Evolutionary conservation across 2,113 vertebrate species (phyloP).

Genomic region (Campylorhamphus procurvoides): DNA sequence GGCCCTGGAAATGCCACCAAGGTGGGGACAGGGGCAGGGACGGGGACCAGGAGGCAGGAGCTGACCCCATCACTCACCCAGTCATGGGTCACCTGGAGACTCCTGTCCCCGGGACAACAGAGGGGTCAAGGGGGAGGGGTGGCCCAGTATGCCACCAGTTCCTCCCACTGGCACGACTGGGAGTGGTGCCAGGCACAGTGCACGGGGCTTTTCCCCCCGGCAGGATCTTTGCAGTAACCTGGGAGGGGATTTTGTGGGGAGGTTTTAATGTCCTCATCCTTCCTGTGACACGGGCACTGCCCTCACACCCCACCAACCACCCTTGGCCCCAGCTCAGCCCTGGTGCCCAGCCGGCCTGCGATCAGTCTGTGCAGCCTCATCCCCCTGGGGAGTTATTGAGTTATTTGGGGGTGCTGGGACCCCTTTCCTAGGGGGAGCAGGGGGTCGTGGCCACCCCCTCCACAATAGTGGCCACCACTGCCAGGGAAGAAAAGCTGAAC

Average conservation of each 20-base stretch:
- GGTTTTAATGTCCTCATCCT: neutral
- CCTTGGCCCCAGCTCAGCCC: neutral
- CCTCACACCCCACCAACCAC: neutral
- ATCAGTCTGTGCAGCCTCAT: neutral
- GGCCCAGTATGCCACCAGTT: neutral
- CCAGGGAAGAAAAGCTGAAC: neutral
- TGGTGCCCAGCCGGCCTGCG: neutral
- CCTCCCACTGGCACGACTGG: neutral
- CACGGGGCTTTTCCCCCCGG: rapidly evolving
- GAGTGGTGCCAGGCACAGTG: neutral
- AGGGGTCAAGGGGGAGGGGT: no score
- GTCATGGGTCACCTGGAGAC: rapidly evolving
- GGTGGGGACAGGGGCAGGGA: no score
- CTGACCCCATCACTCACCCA: neutral
- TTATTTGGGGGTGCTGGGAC: neutral
- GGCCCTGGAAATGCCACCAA: neutral
- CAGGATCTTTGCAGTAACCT: neutral
- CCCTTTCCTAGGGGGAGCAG: neutral
- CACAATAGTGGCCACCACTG: neutral
- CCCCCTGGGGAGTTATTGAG: no score
- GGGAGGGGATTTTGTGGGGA: neutral
- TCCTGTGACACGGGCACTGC: rapidly evolving
- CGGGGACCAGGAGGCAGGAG: rapidly evolving
- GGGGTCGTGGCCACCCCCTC: no score
- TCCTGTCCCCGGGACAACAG: neutral